Conservation (phyloP, 2,797 vertebrate species). For the Octomys mimax region DNA sequence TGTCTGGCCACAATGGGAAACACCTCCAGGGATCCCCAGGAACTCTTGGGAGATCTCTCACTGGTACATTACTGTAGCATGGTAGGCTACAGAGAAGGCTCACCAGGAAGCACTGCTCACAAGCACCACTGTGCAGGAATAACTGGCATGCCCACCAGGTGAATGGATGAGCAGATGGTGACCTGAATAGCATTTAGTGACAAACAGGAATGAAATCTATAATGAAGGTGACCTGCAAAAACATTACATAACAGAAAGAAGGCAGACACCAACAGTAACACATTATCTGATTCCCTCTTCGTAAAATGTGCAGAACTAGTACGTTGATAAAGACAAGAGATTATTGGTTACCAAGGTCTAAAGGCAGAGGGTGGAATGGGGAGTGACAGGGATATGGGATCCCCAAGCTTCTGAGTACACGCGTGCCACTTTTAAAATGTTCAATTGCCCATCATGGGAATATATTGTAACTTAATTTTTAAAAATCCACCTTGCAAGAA, state of each 20-base stretch:
- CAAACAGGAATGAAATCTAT: background rate
- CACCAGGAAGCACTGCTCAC: background rate
- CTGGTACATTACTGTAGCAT: background rate
- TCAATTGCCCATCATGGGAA: background rate
- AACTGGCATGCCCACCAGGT: background rate
- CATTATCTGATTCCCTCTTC: background rate
- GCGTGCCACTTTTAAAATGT: background rate
- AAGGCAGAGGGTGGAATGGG: too few species aligned
- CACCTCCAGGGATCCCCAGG: background rate
- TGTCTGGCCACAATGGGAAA: background rate
- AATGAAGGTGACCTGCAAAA: background rate
- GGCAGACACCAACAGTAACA: background rate
- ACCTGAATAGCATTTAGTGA: background rate
- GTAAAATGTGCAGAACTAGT: background rate
- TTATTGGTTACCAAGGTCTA: background rate
- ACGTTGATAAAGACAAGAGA: background rate
- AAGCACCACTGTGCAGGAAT: background rate
- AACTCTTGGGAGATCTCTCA: background rate
- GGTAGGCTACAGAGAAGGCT: background rate
- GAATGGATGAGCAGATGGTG: background rate
- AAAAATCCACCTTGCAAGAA: background rate
- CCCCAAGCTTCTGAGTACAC: background rate
- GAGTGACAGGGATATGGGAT: background rate
- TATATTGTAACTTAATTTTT: background rate
- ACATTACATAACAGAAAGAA: background rate